A percentile compares a stretch with the other conserved stretches of the same genome.
Conservation (phyloP, 2,113 vertebrate genomes). For the Spheniscus mendiculus region DNA sequence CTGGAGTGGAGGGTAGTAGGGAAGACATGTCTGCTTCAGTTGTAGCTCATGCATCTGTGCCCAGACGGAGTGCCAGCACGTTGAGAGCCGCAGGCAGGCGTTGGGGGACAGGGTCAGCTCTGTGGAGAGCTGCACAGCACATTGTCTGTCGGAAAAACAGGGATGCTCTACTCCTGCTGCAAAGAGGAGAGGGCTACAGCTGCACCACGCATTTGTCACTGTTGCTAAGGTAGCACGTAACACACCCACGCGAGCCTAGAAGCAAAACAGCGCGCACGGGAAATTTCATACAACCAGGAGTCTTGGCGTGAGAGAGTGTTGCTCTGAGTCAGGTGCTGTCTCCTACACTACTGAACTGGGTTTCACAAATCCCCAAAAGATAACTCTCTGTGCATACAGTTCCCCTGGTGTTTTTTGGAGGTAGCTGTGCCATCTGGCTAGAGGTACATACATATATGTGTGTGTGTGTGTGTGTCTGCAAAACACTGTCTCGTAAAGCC, state of each 20-base stretch:
- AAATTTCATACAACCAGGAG: not conserved
- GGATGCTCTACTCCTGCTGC: not conserved
- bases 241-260: constrained; percentile 13
- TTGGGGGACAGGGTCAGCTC: not conserved
- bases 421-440: not conserved
- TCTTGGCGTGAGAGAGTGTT: not conserved
- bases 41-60: not conserved
- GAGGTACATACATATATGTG: too few species aligned
- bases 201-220: not conserved
- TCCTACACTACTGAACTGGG: fast-evolving
- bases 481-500: not conserved
- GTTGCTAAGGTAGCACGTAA: constrained; percentile 47
- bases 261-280: not conserved
- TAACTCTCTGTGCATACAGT: not conserved
- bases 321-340: not conserved
- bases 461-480: not conserved
- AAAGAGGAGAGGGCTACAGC: constrained; percentile 14
- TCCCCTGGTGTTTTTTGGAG: not conserved
- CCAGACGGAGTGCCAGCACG: not conserved
- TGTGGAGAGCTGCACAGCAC: not conserved
- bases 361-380: not conserved
- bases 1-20: not conserved
- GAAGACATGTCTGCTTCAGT: not conserved
- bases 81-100: not conserved
- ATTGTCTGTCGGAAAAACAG: not conserved